phyloP scores from a whole-genome alignment of 2,797 vertebrate species.

The Pangasius krempfi region DNA sequence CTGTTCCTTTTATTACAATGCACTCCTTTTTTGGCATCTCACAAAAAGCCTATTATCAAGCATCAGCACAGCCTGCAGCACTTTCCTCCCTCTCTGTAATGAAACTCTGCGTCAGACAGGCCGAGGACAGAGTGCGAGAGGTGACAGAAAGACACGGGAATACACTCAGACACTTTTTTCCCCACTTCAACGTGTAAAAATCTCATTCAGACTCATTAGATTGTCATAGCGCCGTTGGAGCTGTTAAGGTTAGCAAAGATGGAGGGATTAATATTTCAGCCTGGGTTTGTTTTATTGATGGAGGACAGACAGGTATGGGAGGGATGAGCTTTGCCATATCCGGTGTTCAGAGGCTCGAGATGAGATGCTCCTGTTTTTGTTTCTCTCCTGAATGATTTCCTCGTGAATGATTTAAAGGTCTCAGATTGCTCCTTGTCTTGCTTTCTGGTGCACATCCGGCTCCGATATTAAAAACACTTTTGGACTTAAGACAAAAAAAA shows the following conservation, averaged over 20 bases:
- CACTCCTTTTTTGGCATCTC: slow-evolving; percentile 8
- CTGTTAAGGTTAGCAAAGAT: slow-evolving; percentile 21
- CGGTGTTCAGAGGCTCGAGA: slow-evolving; percentile 6
- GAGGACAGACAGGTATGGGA: not conserved
- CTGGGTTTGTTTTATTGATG: slow-evolving; percentile 49
- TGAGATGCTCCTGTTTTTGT: slow-evolving; percentile 20
- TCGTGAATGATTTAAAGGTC: slow-evolving; percentile 16
- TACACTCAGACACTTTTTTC: slow-evolving; percentile 40
- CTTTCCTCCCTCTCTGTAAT: slow-evolving; percentile 21
- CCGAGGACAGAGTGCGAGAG: not conserved
- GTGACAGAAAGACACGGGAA: slow-evolving; percentile 38
- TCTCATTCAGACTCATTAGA: slow-evolving; percentile 53
- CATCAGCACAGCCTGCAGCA: not conserved
- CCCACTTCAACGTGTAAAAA: slow-evolving; percentile 43
- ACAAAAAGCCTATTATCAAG: slow-evolving; percentile 23
- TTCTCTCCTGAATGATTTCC: slow-evolving; percentile 9
- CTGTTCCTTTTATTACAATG: slow-evolving; percentile 18
- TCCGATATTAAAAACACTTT: not conserved
- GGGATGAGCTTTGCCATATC: not conserved
- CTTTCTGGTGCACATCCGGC: not conserved
- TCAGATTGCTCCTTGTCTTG: not conserved
- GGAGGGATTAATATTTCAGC: slow-evolving; percentile 53
- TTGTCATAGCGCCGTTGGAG: slow-evolving; percentile 23
- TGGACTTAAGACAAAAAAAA: too few relatives aligned
- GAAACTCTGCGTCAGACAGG: slow-evolving; percentile 29